These are phyloP conservation scores for Aphis craccivora DNA, from an alignment of 1,140 invertebrate genomes.

Conservation along the genomic window DNA sequence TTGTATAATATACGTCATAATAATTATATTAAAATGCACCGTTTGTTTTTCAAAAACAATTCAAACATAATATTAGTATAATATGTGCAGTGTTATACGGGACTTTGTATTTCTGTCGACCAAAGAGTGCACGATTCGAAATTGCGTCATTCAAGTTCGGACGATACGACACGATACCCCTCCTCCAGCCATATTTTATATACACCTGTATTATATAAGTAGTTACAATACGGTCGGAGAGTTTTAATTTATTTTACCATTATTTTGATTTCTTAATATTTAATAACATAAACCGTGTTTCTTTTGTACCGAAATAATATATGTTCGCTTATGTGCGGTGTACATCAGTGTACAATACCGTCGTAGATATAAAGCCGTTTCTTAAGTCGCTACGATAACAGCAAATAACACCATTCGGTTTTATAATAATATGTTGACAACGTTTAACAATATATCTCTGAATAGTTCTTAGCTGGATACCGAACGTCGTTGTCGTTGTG, in stretches of 20 bases:
- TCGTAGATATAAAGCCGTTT: neutral
- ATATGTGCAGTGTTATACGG: neutral
- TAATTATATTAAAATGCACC: neutral
- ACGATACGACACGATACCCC: neutral
- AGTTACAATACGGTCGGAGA: neutral
- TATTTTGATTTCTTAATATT: neutral
- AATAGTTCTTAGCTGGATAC: constrained; percentile 8
- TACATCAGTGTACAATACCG: neutral
- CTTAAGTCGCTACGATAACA: neutral
- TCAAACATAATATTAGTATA: neutral
- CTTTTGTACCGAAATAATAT: neutral
- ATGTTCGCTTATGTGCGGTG: neutral
- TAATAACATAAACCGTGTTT: neutral
- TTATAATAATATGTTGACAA: neutral
- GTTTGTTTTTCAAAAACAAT: neutral
- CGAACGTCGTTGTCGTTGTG: neutral
- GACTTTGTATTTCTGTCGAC: neutral
- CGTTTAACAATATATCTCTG: neutral
- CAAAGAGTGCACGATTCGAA: neutral
- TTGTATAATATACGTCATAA: neutral
- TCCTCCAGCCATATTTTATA: neutral
- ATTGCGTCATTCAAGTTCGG: neutral
- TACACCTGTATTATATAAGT: neutral
- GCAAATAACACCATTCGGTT: neutral
- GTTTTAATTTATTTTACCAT: neutral